Percentiles rank a stretch among this genome's conserved stretches.
These are phyloP conservation scores for Rhagonycha fulva DNA, from an alignment of 2,888 invertebrate species.

Conservation along the genomic window DNA sequence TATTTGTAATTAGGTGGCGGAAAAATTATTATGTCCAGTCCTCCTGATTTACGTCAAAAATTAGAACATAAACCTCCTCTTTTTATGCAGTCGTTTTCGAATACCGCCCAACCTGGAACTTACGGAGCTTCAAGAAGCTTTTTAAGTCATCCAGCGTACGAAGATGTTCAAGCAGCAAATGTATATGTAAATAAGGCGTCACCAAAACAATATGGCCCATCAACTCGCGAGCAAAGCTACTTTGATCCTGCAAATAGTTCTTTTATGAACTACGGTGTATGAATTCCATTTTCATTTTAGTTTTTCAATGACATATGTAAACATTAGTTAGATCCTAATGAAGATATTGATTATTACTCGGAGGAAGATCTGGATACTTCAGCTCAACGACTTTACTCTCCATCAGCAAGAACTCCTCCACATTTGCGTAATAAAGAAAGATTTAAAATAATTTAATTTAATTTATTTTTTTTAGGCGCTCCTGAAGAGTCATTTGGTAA, in stretches of 20 bases:
- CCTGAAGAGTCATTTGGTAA: background rate
- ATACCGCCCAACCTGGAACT: background rate
- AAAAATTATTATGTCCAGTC: conserved; percentile 23
- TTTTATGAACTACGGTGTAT: background rate
- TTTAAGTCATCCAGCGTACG: background rate
- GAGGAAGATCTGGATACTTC: background rate
- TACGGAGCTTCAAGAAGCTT: background rate
- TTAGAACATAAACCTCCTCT: conserved; percentile 28
- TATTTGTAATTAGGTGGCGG: background rate
- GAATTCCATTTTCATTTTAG: background rate
- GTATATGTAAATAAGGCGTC: background rate
- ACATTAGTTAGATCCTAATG: background rate
- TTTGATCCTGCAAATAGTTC: background rate
- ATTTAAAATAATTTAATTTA: background rate
- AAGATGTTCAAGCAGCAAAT: background rate
- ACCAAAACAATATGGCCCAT: background rate
- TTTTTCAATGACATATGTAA: background rate
- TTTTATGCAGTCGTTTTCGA: background rate
- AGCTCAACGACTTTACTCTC: background rate
- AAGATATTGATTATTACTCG: background rate
- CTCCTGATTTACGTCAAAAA: conserved; percentile 17
- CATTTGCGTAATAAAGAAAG: background rate
- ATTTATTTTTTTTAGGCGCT: background rate
- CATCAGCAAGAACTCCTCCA: background rate
- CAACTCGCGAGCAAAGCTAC: background rate